These are phyloP conservation scores for Salmo trutta DNA, from an alignment of 2,797 vertebrate genomes.

Conservation along the genomic window DNA sequence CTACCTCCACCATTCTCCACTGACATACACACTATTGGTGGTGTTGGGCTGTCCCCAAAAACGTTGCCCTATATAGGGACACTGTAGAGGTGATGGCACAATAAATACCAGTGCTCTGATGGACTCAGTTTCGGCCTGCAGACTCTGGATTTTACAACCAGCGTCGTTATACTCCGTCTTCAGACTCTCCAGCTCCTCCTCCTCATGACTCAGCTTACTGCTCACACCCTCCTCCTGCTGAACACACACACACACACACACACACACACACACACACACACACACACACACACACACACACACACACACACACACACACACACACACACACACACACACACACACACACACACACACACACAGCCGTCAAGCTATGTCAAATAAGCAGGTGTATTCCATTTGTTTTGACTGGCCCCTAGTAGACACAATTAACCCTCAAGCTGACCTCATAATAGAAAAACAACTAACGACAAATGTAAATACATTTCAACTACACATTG, in stretches of 20 bases:
- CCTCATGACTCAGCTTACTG: constrained; percentile 78
- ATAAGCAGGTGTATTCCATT: background rate
- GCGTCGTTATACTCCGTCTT: constrained; percentile 81
- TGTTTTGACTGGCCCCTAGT: background rate
- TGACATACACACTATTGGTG: background rate
- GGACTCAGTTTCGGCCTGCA: constrained; percentile 92
- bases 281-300: background rate
- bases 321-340: no score
- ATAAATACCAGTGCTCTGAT: constrained; percentile 57
- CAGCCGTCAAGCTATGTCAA: background rate
- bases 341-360: background rate
- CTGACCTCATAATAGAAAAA: background rate
- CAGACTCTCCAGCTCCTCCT: constrained; percentile 83
- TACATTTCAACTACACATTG: background rate
- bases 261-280: background rate
- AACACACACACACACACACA: constrained; percentile 6
- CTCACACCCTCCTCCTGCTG: constrained; percentile 71
- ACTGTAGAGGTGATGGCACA: background rate
- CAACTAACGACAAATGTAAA: background rate
- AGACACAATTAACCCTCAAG: background rate
- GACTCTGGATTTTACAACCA: constrained; percentile 86
- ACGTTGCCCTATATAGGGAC: no score
- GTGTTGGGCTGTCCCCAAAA: background rate
- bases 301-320: background rate
- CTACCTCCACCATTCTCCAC: background rate